phyloP scores from a whole-genome alignment of 1,140 invertebrate genomes.

The Brachionus asplanchnoidis region DNA sequence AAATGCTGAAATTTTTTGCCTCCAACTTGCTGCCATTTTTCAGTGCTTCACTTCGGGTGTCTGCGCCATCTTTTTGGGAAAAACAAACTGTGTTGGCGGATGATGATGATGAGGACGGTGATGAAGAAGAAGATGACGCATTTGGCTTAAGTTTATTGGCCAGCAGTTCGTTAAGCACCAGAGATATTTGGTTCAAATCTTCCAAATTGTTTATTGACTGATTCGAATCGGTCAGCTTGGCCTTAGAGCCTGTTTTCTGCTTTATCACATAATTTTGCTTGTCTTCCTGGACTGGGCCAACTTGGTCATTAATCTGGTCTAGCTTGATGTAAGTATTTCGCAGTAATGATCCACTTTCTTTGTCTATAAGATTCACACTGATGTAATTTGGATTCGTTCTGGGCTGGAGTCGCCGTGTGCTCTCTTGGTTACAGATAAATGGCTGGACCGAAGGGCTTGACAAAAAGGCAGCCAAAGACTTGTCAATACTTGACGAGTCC shows the following conservation, averaged over 20 bases:
- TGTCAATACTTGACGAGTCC: neutral
- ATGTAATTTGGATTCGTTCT: conserved; percentile 37
- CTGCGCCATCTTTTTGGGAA: neutral
- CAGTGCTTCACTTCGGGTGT: neutral
- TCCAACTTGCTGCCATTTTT: neutral
- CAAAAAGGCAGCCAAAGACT: neutral
- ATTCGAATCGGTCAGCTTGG: neutral
- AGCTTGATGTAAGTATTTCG: conserved; percentile 33
- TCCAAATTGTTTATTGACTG: conserved; percentile 1
- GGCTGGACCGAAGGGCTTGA: neutral
- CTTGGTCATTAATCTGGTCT: neutral
- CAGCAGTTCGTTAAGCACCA: neutral
- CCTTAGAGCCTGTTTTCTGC: neutral
- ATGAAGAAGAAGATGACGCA: neutral
- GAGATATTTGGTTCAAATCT: neutral
- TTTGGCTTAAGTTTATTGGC: neutral
- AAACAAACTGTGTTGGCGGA: neutral
- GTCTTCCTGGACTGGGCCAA: neutral
- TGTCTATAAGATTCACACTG: conserved; percentile 28
- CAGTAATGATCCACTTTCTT: conserved; percentile 15
- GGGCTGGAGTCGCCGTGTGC: neutral
- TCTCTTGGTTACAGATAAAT: neutral
- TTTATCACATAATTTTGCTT: neutral
- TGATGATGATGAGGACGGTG: neutral
- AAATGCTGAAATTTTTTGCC: conserved; percentile 17